Conservation (phyloP, 2,797 vertebrate species). For the Megalops cyprinoides region DNA sequence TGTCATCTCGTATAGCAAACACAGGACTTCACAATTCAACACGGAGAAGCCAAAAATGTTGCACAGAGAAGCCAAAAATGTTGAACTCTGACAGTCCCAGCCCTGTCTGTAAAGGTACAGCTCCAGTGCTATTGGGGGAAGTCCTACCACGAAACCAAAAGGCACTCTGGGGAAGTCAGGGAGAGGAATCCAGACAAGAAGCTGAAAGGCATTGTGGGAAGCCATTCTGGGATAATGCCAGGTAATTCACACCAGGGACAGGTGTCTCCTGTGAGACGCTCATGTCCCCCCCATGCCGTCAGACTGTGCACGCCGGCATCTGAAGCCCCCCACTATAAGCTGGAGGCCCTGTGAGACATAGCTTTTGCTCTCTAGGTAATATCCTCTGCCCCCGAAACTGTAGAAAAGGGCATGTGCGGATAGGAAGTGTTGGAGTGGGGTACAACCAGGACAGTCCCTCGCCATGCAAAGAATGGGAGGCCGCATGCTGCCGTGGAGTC, state of each 20-base stretch:
- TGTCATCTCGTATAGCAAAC: neutral
- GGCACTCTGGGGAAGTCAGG: neutral
- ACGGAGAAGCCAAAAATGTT: neutral
- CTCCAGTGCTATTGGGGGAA: too few species aligned
- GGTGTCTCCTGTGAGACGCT: too few species aligned
- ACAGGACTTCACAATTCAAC: neutral
- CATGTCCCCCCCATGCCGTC: too few species aligned
- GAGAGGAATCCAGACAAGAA: neutral
- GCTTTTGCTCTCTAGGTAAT: neutral
- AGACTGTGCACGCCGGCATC: neutral
- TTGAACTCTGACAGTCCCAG: neutral
- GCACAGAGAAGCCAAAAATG: neutral
- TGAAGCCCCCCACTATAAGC: neutral
- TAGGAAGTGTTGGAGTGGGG: constrained; percentile 50
- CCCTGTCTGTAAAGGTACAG: neutral
- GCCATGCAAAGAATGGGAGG: constrained; percentile 14
- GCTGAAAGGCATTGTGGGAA: neutral
- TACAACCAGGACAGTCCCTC: constrained; percentile 52
- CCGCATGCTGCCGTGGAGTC: neutral
- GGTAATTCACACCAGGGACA: neutral
- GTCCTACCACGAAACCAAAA: neutral
- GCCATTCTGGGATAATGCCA: neutral
- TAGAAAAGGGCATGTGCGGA: constrained; percentile 43
- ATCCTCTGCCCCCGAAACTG: neutral
- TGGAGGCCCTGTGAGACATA: neutral